Evolutionary conservation across 2,797 vertebrate genomes (phyloP), one percentile per base, ranked within the genome.

Genomic region (Lophotriccus pileatus): DNA sequence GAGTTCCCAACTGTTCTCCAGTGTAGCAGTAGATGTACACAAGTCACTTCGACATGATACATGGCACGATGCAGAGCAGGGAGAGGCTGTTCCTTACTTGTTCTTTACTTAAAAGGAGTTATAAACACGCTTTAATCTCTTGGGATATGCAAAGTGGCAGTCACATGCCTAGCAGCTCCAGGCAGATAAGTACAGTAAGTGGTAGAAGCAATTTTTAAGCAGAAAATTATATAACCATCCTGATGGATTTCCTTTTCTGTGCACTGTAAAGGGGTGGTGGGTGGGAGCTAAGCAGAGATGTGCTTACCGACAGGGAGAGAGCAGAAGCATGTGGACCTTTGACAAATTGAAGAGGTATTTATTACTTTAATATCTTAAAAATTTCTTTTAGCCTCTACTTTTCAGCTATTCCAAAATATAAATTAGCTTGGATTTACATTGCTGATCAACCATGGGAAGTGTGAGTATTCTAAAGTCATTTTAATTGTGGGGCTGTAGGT

Each of bases 151-250:
- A 87, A 83, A 95, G 60, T 6, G 89, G 28, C 18, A 12, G 56
- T 58, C 50, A 77, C 39, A 79, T 55, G 16, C 43, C 50, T 64
- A 58, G 83, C 37, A 94, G 34, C 1, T 1, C 69, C 32, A 66
- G 49, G 74, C 27, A 74, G 64, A 92, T 55, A 94, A 74, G 23
- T 36, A 46, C 20, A 30, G 30, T 52, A 37, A 72, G 74, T 49
- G 24, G 32, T 59, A 41, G 87, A 95, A 91, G 43, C 24, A 87
- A 86, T 76, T 94, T 95, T 88, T n/a, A 90, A 87, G 60, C 37
- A 86, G 47, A 94, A 89, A 84, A 76, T 92, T 19, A 83, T 92
- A 60, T 66, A 75, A 62, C 27, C 79, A 53, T 21, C 24, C 63
- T 25, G 67, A 14, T 49, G 14, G 64, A 69, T 80, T 95, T 34